These are phyloP conservation scores for Aphaenogaster ashmeadi DNA, from an alignment of 1,140 invertebrate genomes.

Conservation along the genomic window DNA sequence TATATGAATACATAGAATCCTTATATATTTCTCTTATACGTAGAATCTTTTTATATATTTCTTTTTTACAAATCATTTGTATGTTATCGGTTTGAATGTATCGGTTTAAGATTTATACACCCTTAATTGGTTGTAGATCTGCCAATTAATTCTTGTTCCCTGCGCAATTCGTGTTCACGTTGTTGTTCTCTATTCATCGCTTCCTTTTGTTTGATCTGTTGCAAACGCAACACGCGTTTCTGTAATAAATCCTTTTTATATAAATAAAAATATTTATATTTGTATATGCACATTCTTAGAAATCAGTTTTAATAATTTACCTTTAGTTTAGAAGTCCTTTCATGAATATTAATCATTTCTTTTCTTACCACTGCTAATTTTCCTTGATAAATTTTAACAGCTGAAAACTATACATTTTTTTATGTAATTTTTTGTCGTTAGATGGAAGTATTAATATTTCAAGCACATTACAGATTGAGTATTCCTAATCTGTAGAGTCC, in stretches of 20 bases:
- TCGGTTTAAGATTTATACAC: not conserved
- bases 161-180: conserved; percentile 80
- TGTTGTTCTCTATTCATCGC: conserved; percentile 80
- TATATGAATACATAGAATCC: conserved; percentile 47
- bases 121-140: conserved; percentile 72
- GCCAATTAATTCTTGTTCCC: conserved; percentile 82
- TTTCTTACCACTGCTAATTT: conserved; percentile 83
- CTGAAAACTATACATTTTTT: conserved; percentile 73
- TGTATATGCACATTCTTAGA: not conserved
- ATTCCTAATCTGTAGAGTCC: not conserved
- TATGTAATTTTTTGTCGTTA: not conserved
- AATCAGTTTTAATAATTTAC: conserved; percentile 72
- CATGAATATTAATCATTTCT: conserved; percentile 83
- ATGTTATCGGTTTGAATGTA: not conserved
- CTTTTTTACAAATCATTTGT: not conserved
- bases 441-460: conserved; percentile 50
- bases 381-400: conserved; percentile 82
- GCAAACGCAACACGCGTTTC: conserved; percentile 84
- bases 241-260: conserved; percentile 65
- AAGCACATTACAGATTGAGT: conserved; percentile 13
- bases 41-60: conserved; percentile 6
- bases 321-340: conserved; percentile 83
- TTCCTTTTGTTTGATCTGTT: conserved; percentile 85
- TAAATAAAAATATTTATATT: conserved; percentile 30
- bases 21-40: not conserved